Evolutionary conservation across 1,140 invertebrate genomes (phyloP).

Genomic region (Oedothorax gibbosus): DNA sequence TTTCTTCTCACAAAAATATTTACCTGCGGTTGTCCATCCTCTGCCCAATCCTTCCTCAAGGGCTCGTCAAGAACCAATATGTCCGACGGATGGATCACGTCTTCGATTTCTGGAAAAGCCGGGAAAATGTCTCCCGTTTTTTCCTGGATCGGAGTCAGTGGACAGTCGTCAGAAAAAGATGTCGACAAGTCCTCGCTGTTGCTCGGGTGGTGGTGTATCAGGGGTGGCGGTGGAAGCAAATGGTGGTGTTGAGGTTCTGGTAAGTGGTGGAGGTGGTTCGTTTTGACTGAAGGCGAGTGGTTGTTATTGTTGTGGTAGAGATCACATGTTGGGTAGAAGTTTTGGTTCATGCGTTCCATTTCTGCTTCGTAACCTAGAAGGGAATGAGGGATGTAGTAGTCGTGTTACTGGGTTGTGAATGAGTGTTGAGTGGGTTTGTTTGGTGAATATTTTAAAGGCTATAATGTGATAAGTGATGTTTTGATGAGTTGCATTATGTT

Average conservation of each 20-base stretch:
- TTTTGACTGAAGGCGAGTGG: constrained; percentile 38
- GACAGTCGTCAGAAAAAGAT: constrained; percentile 42
- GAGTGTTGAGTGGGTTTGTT: too few relatives aligned
- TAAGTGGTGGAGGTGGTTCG: constrained; percentile 13
- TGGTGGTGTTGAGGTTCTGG: constrained; percentile 23
- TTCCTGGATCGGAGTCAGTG: constrained; percentile 24
- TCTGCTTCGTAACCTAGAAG: constrained; percentile 50
- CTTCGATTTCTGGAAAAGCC: constrained; percentile 46
- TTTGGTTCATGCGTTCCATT: constrained; percentile 52
- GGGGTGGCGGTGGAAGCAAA: constrained; percentile 35
- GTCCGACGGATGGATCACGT: constrained; percentile 55
- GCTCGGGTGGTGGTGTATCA: constrained; percentile 20
- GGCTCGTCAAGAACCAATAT: constrained; percentile 59
- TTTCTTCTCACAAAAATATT: background rate
- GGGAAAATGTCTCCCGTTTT: constrained; percentile 35
- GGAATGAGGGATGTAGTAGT: too few relatives aligned
- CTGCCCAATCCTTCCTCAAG: constrained; percentile 23
- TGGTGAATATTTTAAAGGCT: too few relatives aligned
- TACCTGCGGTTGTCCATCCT: background rate
- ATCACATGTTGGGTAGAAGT: constrained; percentile 44
- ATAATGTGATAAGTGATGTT: too few relatives aligned
- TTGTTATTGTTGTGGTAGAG: constrained; percentile 28
- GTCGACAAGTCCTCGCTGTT: constrained; percentile 8
- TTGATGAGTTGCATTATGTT: too few relatives aligned
- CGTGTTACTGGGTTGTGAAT: too few relatives aligned